phyloP scores from a whole-genome alignment of 92 coral and sea anemone genomes.

The Umimayanthus chanpuru region DNA sequence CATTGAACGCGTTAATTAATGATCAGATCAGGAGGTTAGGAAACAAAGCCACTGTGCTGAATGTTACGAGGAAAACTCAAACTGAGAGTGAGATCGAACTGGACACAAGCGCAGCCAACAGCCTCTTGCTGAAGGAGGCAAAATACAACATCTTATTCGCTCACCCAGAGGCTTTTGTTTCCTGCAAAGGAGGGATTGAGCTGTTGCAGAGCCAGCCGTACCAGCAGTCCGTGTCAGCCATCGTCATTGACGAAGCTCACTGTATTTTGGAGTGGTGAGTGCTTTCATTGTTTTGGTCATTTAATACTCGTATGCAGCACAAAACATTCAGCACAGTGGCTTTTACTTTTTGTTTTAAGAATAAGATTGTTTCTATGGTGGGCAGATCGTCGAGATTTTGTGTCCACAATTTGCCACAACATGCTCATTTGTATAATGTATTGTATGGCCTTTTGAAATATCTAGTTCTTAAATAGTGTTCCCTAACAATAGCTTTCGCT shows the following conservation, averaged over 20 bases:
- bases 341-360: slow-evolving; percentile 9
- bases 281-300: slow-evolving; percentile 18
- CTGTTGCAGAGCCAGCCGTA: slow-evolving; percentile 57
- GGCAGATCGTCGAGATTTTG: not conserved
- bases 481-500: no score
- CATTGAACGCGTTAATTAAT: slow-evolving; percentile 40
- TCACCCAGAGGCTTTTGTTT: slow-evolving; percentile 60
- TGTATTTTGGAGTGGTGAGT: slow-evolving; percentile 74
- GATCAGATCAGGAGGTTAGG: slow-evolving; percentile 47
- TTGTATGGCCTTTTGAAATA: no score
- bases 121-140: slow-evolving; percentile 39
- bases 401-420: slow-evolving; percentile 14
- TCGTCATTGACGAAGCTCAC: slow-evolving; percentile 59
- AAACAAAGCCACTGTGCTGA: slow-evolving; percentile 38
- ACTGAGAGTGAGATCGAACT: slow-evolving; percentile 28
- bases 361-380: slow-evolving; percentile 1
- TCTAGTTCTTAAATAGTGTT: no score
- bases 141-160: slow-evolving; percentile 46
- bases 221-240: slow-evolving; percentile 50
- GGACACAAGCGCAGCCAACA: slow-evolving; percentile 42
- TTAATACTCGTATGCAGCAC: not conserved
- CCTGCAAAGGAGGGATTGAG: slow-evolving; percentile 57
- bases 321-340: slow-evolving; percentile 39
- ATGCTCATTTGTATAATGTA: no score
- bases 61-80: slow-evolving; percentile 12